Percentiles rank a stretch among this genome's conserved stretches.
Evolutionary conservation across 2,113 vertebrate species (phyloP).

Genomic region (Paedocypris sp.): DNA sequence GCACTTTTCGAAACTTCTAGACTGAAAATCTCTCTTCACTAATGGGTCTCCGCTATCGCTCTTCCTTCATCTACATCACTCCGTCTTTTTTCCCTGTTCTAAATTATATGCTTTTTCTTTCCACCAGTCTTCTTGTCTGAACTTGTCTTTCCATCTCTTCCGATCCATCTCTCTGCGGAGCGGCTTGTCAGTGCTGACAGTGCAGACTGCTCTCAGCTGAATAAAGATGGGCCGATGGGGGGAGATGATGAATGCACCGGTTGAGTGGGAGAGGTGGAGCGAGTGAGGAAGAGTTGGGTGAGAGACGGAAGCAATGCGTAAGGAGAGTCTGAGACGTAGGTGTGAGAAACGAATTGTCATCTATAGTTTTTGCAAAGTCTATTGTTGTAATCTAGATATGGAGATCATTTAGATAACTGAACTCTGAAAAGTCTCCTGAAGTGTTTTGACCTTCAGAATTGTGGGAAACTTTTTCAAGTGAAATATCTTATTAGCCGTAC

Average conservation of each 20-base stretch:
- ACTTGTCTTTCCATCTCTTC: slow-evolving; percentile 1
- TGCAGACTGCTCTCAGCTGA: slow-evolving; percentile 39
- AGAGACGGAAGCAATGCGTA: slow-evolving; percentile 13
- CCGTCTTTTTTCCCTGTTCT: background rate
- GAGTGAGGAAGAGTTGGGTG: background rate
- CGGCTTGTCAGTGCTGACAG: slow-evolving; percentile 47
- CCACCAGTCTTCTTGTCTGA: background rate
- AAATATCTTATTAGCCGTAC: too few relatives aligned
- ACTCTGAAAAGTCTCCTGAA: too few relatives aligned
- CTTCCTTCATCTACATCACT: slow-evolving; percentile 25
- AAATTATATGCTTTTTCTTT: slow-evolving; percentile 6
- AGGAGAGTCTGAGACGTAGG: background rate
- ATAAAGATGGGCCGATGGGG: slow-evolving; percentile 40
- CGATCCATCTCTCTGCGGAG: slow-evolving; percentile 2
- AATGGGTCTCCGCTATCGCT: slow-evolving; percentile 14
- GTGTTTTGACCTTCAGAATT: too few relatives aligned
- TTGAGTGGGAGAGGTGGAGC: slow-evolving; percentile 21
- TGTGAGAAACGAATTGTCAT: background rate
- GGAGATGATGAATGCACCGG: slow-evolving; percentile 47
- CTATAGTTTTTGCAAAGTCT: too few relatives aligned
- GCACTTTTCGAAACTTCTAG: background rate
- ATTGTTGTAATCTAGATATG: too few relatives aligned
- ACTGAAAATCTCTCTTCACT: background rate
- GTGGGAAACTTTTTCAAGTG: too few relatives aligned
- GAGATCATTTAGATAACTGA: too few relatives aligned